Conservation (phyloP, 2,888 invertebrate species). For the Venusia cambrica region DNA sequence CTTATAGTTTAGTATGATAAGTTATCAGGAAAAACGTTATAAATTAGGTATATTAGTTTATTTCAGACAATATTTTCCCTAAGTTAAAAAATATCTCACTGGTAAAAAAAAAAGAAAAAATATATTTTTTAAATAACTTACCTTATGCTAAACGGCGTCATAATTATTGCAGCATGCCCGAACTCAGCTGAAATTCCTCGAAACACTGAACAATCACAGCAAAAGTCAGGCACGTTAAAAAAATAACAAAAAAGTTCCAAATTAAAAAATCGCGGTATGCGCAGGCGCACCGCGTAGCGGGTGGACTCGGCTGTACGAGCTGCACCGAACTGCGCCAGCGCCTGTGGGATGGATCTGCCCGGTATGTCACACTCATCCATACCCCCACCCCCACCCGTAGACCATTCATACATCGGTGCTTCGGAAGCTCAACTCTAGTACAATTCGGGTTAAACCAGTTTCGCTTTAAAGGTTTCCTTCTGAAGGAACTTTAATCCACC, state of each 20-base stretch:
- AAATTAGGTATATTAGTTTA: no score
- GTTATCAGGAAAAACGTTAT: no score
- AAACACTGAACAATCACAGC: constrained; percentile 53
- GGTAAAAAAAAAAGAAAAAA: no score
- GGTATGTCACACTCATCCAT: constrained; percentile 46
- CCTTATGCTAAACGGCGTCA: constrained; percentile 67
- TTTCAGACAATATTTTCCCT: no score
- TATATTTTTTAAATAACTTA: no score
- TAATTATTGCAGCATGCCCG: constrained; percentile 64
- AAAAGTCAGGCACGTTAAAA: constrained; percentile 44
- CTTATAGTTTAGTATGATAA: no score
- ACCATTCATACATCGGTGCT: constrained; percentile 69
- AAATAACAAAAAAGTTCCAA: constrained; percentile 35
- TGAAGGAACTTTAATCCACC: constrained; percentile 3
- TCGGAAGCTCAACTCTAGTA: constrained; percentile 16
- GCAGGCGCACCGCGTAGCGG: constrained; percentile 54
- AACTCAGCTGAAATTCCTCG: constrained; percentile 27
- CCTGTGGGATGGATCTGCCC: constrained; percentile 45
- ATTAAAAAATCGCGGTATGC: constrained; percentile 54
- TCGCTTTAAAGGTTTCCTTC: constrained; percentile 8
- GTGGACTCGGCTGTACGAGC: constrained; percentile 44
- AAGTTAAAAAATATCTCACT: no score
- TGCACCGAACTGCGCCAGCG: constrained; percentile 42
- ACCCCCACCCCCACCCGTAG: constrained; percentile 63
- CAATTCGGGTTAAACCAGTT: constrained; percentile 15